Evolutionary conservation across 2,888 invertebrate species (phyloP), one percentile per base, ranked within the genome.

Genomic region (Amiota communis): DNA sequence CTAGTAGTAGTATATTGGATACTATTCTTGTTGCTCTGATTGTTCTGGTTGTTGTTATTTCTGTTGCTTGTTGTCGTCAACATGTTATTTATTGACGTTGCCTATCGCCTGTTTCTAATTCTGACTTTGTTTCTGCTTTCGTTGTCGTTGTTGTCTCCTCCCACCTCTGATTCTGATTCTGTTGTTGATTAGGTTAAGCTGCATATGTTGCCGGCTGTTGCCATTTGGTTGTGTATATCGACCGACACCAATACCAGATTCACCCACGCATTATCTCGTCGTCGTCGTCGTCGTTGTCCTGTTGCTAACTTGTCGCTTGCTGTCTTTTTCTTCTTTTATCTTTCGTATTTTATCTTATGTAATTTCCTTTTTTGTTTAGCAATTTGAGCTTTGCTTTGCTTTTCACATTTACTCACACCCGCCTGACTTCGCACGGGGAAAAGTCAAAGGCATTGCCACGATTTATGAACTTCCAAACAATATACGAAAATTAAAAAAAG

Each of bases 141-240:
- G 23, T 63, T 63, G 46, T 13, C 20, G 59, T 63, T 63, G 63
- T 9, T 63, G 63, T 36, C 20, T 20, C 17, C 59, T 59, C 17
- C 17, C 36, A 36, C 36, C 36, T 17, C 23, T 11, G 17, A 13
- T 20, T 17, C 46, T 11, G 12, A 36, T 13, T 63, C 12, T 63
- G 46, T 63, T 36, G n/a, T 23, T 68, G 51, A 68, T 68, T 68
- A 68, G 67, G 47, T 48, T 65, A 65, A 68, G 51, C 51, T 47
- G 67, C 67, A 68, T 68, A 68, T 68, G 67, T 68, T 68, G 51
- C 67, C 67, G 67, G 47, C 67, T 68, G 67, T 68, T 53, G 51
- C 17, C 67, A 68, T 68, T 23, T 20, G 51, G 20, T 68, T 20
- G 51, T 17, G 15, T 65, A 6, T 47, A 36, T 23, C 59, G 20